Evolutionary conservation across 2,113 vertebrate species (phyloP).

Genomic region (Prochilodus magdalenae): DNA sequence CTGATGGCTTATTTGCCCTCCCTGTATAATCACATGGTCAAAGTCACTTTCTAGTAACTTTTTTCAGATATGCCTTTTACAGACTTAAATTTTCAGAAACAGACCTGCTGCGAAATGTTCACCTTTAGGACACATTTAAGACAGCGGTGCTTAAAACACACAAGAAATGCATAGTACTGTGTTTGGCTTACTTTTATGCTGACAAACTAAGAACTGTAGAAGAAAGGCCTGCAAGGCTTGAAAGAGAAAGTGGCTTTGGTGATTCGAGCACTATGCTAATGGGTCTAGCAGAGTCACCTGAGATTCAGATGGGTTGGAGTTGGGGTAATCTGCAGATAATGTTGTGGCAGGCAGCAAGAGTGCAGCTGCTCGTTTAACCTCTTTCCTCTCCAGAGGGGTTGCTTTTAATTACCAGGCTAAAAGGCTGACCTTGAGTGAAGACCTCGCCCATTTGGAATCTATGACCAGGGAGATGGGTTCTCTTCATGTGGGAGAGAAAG

Average conservation of each 20-base stretch:
- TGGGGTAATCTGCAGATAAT: conserved; percentile 71
- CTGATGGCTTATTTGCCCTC: conserved; percentile 41
- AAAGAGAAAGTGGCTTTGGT: conserved; percentile 11
- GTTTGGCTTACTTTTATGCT: conserved; percentile 5
- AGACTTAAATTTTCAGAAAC: neutral
- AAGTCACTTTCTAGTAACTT: conserved; percentile 11
- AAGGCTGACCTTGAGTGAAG: conserved; percentile 84
- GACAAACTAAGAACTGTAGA: neutral
- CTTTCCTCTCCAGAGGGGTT: conserved; percentile 82
- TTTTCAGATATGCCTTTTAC: conserved; percentile 3
- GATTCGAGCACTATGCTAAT: conserved; percentile 23
- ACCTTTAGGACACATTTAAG: neutral
- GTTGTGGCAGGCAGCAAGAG: conserved; percentile 70
- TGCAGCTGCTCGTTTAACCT: conserved; percentile 84
- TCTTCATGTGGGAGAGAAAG: conserved; percentile 72
- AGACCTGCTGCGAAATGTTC: neutral
- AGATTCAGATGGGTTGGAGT: conserved; percentile 37
- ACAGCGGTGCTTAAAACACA: neutral
- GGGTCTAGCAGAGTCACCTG: conserved; percentile 63
- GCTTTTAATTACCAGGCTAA: conserved; percentile 92
- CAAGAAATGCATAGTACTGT: neutral
- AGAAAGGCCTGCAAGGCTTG: neutral
- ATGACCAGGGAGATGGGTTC: conserved; percentile 78
- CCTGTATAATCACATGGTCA: neutral
- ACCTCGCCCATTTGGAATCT: conserved; percentile 80